These are phyloP conservation scores for Exephanes ischioxanthus DNA, from an alignment of 2,888 invertebrate genomes.

Conservation along the genomic window DNA sequence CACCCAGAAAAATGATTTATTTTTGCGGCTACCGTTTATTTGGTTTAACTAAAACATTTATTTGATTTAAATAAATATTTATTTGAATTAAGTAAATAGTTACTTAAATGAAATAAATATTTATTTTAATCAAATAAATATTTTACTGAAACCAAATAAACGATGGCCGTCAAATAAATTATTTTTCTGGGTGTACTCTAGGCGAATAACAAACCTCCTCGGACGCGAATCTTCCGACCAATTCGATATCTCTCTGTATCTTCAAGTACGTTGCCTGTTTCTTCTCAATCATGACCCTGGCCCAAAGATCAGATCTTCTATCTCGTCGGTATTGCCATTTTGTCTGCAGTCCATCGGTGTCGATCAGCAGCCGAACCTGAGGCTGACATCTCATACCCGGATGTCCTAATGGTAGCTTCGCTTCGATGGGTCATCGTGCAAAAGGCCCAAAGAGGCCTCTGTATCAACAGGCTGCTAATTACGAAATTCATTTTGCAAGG, in stretches of 20 bases:
- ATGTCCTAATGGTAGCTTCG: slow-evolving; percentile 60
- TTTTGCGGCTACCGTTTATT: too few relatives aligned
- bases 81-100: too few relatives aligned
- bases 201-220: neutral
- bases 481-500: slow-evolving; percentile 68
- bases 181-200: too few relatives aligned
- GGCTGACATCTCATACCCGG: slow-evolving; percentile 57
- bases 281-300: neutral
- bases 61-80: too few relatives aligned
- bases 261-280: neutral
- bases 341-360: slow-evolving; percentile 17
- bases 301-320: neutral
- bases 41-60: too few relatives aligned
- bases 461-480: slow-evolving; percentile 68
- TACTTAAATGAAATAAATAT: too few relatives aligned
- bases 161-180: too few relatives aligned
- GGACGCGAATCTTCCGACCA: neutral
- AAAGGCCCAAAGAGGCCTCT: slow-evolving; percentile 37
- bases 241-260: neutral
- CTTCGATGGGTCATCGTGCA: slow-evolving; percentile 15
- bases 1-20: neutral
- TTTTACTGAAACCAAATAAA: too few relatives aligned
- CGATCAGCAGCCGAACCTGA: slow-evolving; percentile 25
- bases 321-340: neutral
- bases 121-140: too few relatives aligned